Percentiles rank a stretch among this genome's conserved stretches.
These are phyloP conservation scores for Hylaeus anthracinus DNA, from an alignment of 1,140 invertebrate species.

Conservation along the genomic window DNA sequence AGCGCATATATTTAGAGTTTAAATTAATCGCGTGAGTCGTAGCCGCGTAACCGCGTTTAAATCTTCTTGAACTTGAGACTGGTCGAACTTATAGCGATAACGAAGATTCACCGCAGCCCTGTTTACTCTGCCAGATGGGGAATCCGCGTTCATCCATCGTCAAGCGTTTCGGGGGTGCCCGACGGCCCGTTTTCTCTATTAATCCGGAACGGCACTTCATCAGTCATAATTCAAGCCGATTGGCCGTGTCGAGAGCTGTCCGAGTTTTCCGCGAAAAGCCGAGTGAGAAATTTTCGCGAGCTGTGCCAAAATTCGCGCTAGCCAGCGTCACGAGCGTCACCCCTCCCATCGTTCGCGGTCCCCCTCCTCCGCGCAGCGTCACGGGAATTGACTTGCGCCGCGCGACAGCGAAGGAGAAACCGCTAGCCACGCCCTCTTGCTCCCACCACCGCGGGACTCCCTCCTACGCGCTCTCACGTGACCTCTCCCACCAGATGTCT, in stretches of 20 bases:
- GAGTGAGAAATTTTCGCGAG: conserved; percentile 71
- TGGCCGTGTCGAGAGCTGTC: conserved; percentile 51
- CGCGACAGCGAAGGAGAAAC: conserved; percentile 48
- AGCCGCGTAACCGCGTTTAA: not conserved
- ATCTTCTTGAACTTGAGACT: not conserved
- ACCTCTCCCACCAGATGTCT: conserved; percentile 4
- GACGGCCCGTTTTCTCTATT: conserved; percentile 30
- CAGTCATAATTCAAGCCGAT: conserved; percentile 60
- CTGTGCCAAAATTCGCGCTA: conserved; percentile 77
- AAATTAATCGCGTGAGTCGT: too few species aligned
- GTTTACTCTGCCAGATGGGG: not conserved
- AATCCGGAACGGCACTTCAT: conserved; percentile 51
- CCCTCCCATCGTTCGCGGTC: not conserved
- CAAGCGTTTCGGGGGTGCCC: not conserved
- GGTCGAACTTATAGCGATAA: not conserved
- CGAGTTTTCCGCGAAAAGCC: conserved; percentile 64
- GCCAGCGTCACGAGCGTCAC: conserved; percentile 61
- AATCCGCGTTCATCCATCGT: not conserved
- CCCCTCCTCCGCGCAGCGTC: not conserved
- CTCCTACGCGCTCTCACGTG: conserved; percentile 38
- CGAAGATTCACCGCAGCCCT: not conserved
- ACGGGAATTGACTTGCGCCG: conserved; percentile 22
- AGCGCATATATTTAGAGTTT: too few species aligned
- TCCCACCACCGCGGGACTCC: conserved; percentile 11
- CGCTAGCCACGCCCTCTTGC: conserved; percentile 56